Conservation (phyloP, 1,140 invertebrate genomes). For the Calephelis virginiensis region DNA sequence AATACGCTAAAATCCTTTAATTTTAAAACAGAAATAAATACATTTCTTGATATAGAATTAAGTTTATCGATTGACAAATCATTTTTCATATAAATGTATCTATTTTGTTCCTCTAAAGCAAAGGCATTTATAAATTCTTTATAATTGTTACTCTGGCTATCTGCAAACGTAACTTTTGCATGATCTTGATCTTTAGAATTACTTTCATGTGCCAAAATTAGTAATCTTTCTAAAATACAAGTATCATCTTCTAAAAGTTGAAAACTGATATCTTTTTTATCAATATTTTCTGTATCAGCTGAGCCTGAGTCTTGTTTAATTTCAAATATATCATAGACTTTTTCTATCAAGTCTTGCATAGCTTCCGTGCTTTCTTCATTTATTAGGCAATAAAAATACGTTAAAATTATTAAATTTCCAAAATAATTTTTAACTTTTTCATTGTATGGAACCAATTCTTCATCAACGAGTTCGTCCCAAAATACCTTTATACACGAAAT, state of each 20-base stretch:
- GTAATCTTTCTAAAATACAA: constrained; percentile 62
- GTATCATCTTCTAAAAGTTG: constrained; percentile 64
- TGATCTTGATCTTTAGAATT: constrained; percentile 61
- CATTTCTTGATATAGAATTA: constrained; percentile 77
- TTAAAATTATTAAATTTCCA: constrained; percentile 47
- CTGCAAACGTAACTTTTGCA: constrained; percentile 59
- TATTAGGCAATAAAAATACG: constrained; percentile 53
- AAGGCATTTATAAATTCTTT: constrained; percentile 77
- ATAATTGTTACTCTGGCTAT: constrained; percentile 43
- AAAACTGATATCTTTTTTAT: constrained; percentile 35
- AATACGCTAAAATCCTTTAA: constrained; percentile 74
- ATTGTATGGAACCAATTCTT: constrained; percentile 38
- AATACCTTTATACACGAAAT: constrained; percentile 77
- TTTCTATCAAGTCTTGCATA: constrained; percentile 43
- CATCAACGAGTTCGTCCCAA: constrained; percentile 49
- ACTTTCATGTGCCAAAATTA: constrained; percentile 63
- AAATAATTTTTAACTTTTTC: constrained; percentile 56
- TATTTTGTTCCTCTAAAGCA: constrained; percentile 68
- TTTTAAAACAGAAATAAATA: constrained; percentile 81
- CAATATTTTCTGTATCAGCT: constrained; percentile 21
- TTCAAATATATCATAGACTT: constrained; percentile 41
- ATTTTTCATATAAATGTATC: constrained; percentile 58
- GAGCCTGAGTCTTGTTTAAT: constrained; percentile 18
- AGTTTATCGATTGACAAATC: constrained; percentile 60
- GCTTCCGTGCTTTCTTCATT: constrained; percentile 46